Conservation (phyloP, 2,113 vertebrate genomes). For the Pseudonaja textilis region DNA sequence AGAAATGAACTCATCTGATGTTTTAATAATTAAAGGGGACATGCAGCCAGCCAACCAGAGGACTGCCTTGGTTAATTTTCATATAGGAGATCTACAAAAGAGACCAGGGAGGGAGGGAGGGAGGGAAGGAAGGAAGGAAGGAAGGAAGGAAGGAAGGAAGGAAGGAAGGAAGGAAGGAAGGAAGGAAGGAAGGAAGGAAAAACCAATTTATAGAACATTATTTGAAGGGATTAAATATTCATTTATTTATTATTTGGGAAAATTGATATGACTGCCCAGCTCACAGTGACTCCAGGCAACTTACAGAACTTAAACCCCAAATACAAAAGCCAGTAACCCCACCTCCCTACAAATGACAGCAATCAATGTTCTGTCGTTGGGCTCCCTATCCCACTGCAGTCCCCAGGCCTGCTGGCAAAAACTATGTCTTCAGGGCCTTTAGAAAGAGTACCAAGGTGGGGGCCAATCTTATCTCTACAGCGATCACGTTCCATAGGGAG, state of each 20-base stretch:
- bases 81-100: background rate
- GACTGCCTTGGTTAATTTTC: background rate
- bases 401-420: too few species aligned
- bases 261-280: background rate
- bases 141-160: accelerated
- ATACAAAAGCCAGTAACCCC: background rate
- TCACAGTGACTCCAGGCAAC: background rate
- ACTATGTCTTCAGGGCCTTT: too few species aligned
- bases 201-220: background rate
- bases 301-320: background rate
- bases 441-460: too few species aligned
- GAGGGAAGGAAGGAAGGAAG: too few species aligned
- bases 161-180: too few species aligned
- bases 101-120: background rate
- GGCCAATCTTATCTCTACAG: too few species aligned
- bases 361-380: too few species aligned
- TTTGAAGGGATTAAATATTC: background rate
- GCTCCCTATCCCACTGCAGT: too few species aligned
- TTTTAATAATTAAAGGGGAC: background rate
- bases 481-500: too few species aligned
- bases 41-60: background rate
- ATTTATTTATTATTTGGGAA: background rate
- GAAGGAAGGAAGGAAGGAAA: too few species aligned
- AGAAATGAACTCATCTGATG: background rate
- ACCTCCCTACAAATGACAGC: too few species aligned